These are phyloP conservation scores for Polyploca ridens DNA, from an alignment of 2,888 invertebrate species.

Conservation along the genomic window DNA sequence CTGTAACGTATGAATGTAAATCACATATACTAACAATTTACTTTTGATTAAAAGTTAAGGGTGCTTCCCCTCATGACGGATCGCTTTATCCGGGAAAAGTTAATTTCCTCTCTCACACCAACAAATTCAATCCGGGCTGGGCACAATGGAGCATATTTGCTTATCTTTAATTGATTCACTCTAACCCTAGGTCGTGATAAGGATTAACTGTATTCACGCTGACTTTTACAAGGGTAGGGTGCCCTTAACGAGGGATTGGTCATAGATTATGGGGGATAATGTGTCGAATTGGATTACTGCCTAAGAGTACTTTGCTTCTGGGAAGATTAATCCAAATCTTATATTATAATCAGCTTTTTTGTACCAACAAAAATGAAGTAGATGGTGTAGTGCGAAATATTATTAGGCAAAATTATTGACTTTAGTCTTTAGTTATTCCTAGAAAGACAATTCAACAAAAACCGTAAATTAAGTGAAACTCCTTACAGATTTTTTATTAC, in stretches of 20 bases:
- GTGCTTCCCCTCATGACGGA: conserved; percentile 68
- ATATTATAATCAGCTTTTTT: no score
- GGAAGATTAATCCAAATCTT: conserved; percentile 14
- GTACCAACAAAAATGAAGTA: no score
- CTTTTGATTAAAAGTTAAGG: conserved; percentile 57
- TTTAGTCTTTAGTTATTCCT: no score
- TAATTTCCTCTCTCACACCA: conserved; percentile 79
- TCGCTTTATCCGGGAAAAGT: conserved; percentile 75
- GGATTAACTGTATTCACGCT: conserved; percentile 83
- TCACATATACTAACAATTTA: conserved; percentile 50
- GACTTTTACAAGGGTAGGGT: conserved; percentile 82
- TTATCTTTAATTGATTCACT: conserved; percentile 85
- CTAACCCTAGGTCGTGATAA: conserved; percentile 76
- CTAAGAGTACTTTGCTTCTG: conserved; percentile 31
- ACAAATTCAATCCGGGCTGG: conserved; percentile 71
- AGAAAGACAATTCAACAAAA: no score
- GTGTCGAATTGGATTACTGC: conserved; percentile 23
- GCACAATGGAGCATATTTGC: conserved; percentile 81
- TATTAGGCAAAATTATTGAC: no score
- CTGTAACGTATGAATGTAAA: conserved; percentile 2
- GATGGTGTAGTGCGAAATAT: no score
- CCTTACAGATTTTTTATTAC: no score
- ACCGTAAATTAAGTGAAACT: no score
- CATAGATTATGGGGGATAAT: conserved; percentile 45
- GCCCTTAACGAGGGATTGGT: conserved; percentile 69